Base-by-base conservation (phyloP, 1,140 invertebrate genomes). In the Schlechtendalia chinensis region DNA sequence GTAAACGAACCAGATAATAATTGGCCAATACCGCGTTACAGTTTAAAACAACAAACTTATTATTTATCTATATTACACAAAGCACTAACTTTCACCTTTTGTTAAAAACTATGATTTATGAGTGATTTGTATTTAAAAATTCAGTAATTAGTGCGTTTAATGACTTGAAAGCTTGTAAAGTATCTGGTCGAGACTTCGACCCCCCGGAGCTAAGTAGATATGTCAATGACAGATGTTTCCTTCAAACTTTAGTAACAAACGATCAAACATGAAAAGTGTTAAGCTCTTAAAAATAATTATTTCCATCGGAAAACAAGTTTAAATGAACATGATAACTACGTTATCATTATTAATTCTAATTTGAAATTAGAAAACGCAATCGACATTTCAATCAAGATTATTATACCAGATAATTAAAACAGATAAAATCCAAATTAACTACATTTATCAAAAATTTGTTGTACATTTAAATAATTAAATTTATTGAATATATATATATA, bases 191-290 rank as follows among this genome's bases (percentile, higher is more conserved):
- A 53, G 69, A 72, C 69, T 72, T 54, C 47, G 4, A n/a, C 47
- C 1, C 17, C 45, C 39, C 5, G 47, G 22, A 27, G 12, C 16
- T 24, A 69, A 69, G 45, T 27, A 72, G 53, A 24, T 53, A 54
- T 72, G 69, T 29, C 24, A 72, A 72, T 72, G 69, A 72, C 69
- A 72, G 69, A 72, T 54, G 69, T 72, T 72, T 17, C 69, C 47
- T 72, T 71, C n/a, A 72, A 72, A 72, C 47, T 72, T 72, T 72
- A 29, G 10, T 53, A 53, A 72, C 67, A 50, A 69, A 69, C 67
- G 67, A 50, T 69, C 27, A 17, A n/a, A 29, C 24, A 19, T 29
- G 69, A 29, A 54, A 29, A 72, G 69, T 19, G 69, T 72, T 72
- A 17, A 27, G 69, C 22, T 24, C 45, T 17, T 27, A 69, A 69